Evolutionary conservation across 2,888 invertebrate genomes (phyloP).

Genomic region (Ecliptopera silaceata): DNA sequence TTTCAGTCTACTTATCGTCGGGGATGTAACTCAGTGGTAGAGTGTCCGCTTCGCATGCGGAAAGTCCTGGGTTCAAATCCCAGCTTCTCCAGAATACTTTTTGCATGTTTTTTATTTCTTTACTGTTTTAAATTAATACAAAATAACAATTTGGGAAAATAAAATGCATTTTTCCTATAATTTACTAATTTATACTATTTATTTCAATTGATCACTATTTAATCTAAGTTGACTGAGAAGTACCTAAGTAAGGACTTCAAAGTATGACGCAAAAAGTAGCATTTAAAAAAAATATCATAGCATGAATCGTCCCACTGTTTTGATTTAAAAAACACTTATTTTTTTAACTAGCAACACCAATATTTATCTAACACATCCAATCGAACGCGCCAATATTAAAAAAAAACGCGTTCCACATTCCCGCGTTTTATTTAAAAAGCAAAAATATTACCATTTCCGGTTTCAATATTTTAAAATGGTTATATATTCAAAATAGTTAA

Average conservation of each 20-base stretch:
- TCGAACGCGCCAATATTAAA: not conserved
- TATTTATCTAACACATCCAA: not conserved
- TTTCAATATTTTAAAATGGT: too few relatives aligned
- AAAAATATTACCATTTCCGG: not conserved
- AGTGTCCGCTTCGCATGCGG: conserved; percentile 87
- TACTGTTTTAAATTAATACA: not conserved
- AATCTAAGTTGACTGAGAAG: too few relatives aligned
- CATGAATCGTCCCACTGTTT: too few relatives aligned
- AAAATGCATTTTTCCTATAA: too few relatives aligned
- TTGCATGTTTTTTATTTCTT: not conserved
- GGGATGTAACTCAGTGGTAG: conserved; percentile 82
- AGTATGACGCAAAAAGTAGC: too few relatives aligned
- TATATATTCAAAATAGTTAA: conserved; percentile 20
- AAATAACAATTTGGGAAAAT: too few relatives aligned
- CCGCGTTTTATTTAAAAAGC: conserved; percentile 9
- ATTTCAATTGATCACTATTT: too few relatives aligned
- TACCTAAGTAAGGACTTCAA: too few relatives aligned
- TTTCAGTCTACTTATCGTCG: conserved; percentile 27
- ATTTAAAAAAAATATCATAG: too few relatives aligned
- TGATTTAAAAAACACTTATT: too few relatives aligned
- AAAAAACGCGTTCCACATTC: not conserved
- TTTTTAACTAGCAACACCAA: not conserved
- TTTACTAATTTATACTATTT: too few relatives aligned
- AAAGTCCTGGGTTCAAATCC: conserved; percentile 86
- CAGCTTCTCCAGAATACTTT: conserved; percentile 78